A percentile compares a stretch with the other conserved stretches of the same genome.
Conservation (phyloP, 2,888 invertebrate species). For the Odontomyia ornata region DNA sequence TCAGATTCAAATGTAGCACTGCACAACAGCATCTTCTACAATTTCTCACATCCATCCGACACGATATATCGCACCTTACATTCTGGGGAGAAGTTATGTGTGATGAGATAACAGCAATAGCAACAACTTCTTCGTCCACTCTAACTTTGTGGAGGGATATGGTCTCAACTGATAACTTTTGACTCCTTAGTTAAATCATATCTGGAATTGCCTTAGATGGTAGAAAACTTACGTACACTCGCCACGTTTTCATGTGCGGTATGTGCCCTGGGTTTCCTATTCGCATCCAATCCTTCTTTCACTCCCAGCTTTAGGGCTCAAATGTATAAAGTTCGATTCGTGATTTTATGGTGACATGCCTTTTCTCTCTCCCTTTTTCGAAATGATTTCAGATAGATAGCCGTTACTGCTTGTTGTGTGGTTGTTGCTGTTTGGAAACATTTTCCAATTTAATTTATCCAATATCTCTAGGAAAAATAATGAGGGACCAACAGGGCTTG, state of each 20-base stretch:
- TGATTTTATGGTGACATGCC: not conserved
- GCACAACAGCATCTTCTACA: too few species aligned
- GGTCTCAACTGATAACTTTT: constrained; percentile 7
- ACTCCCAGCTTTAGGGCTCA: not conserved
- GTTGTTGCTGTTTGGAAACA: too few species aligned
- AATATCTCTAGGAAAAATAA: too few species aligned
- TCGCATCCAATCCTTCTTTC: not conserved
- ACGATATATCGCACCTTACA: not conserved
- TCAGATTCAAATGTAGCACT: too few species aligned
- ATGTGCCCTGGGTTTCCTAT: not conserved
- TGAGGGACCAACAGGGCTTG: too few species aligned
- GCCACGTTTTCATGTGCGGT: not conserved
- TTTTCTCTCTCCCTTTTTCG: not conserved
- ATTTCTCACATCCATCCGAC: too few species aligned
- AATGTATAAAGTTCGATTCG: constrained; percentile 7
- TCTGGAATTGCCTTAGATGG: not conserved
- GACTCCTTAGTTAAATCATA: not conserved
- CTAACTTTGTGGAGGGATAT: not conserved
- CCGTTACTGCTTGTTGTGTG: too few species aligned
- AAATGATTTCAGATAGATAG: not conserved
- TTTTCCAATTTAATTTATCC: too few species aligned
- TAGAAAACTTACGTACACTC: not conserved
- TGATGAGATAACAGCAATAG: constrained; percentile 17
- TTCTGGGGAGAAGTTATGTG: constrained; percentile 6
- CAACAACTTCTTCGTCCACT: not conserved